These are phyloP conservation scores for Globia sparganii DNA, from an alignment of 2,888 invertebrate genomes.

Conservation along the genomic window DNA sequence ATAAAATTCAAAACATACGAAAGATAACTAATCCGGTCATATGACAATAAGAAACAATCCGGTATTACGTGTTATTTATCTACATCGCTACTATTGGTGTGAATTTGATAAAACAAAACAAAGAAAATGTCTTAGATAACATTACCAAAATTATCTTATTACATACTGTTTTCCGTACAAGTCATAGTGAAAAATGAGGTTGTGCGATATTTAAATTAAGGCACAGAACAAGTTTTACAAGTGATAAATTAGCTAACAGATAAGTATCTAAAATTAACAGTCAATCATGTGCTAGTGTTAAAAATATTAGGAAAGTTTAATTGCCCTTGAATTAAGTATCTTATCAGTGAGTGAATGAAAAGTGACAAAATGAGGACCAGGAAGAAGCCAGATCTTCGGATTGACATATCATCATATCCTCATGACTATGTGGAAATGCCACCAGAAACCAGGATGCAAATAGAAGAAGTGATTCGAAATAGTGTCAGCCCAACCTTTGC, in stretches of 20 bases:
- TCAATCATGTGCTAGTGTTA: slow-evolving; percentile 35
- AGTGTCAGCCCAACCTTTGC: slow-evolving; percentile 55
- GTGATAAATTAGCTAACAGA: slow-evolving; percentile 26
- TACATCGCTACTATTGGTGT: slow-evolving; percentile 71
- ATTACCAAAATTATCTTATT: slow-evolving; percentile 62
- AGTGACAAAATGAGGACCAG: slow-evolving; percentile 76
- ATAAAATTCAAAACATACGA: slow-evolving; percentile 37
- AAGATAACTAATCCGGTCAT: slow-evolving; percentile 58
- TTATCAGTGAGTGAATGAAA: slow-evolving; percentile 41
- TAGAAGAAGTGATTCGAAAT: slow-evolving; percentile 69
- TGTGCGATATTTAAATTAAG: slow-evolving; percentile 22
- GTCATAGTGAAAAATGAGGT: slow-evolving; percentile 35
- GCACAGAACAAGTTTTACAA: slow-evolving; percentile 1
- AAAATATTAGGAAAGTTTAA: slow-evolving; percentile 28
- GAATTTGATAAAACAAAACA: slow-evolving; percentile 76
- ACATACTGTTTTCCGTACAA: slow-evolving; percentile 56
- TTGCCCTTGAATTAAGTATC: slow-evolving; percentile 22
- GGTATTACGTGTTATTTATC: slow-evolving; percentile 71
- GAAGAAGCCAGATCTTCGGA: slow-evolving; percentile 83
- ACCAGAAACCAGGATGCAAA: slow-evolving; percentile 73
- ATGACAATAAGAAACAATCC: slow-evolving; percentile 61
- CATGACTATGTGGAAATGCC: slow-evolving; percentile 87
- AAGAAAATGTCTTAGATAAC: slow-evolving; percentile 75
- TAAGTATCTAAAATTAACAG: slow-evolving; percentile 44
- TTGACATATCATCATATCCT: slow-evolving; percentile 82